Evolutionary conservation across 2,888 invertebrate species (phyloP).

Genomic region (Drosophila sordidula): DNA sequence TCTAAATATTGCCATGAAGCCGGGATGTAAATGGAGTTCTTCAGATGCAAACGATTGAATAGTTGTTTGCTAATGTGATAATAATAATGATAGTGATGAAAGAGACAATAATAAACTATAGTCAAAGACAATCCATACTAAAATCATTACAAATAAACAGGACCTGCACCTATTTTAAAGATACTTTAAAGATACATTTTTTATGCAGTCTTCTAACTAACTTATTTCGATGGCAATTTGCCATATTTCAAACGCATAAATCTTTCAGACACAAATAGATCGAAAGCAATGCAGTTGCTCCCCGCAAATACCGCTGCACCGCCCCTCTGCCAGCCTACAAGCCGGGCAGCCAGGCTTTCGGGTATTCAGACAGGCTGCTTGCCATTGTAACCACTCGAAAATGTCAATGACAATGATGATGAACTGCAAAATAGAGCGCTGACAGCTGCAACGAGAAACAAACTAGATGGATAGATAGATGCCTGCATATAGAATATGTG

Average conservation of each 20-base stretch:
- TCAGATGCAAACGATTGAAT: too few species aligned
- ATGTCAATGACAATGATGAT: slow-evolving; percentile 80
- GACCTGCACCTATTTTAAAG: neutral
- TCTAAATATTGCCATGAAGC: too few species aligned
- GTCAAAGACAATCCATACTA: too few species aligned
- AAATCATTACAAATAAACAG: too few species aligned
- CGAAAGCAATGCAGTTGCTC: slow-evolving; percentile 69
- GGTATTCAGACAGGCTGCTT: slow-evolving; percentile 45
- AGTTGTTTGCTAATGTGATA: too few species aligned
- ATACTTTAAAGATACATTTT: slow-evolving; percentile 1
- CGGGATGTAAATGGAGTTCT: too few species aligned
- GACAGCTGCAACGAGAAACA: slow-evolving; percentile 78
- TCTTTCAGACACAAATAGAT: slow-evolving; percentile 71
- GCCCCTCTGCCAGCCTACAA: neutral
- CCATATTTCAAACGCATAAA: slow-evolving; percentile 63
- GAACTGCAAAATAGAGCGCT: slow-evolving; percentile 80
- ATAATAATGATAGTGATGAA: too few species aligned
- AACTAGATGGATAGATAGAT: slow-evolving; percentile 57
- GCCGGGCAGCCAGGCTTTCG: slow-evolving; percentile 12
- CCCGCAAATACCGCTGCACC: neutral
- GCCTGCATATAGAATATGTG: slow-evolving; percentile 53
- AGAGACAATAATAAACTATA: too few species aligned
- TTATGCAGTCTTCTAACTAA: slow-evolving; percentile 26
- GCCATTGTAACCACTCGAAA: slow-evolving; percentile 79
- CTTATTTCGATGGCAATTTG: slow-evolving; percentile 47